phyloP scores from a whole-genome alignment of 2,888 invertebrate species.

The Fissipunctia ypsillon region DNA sequence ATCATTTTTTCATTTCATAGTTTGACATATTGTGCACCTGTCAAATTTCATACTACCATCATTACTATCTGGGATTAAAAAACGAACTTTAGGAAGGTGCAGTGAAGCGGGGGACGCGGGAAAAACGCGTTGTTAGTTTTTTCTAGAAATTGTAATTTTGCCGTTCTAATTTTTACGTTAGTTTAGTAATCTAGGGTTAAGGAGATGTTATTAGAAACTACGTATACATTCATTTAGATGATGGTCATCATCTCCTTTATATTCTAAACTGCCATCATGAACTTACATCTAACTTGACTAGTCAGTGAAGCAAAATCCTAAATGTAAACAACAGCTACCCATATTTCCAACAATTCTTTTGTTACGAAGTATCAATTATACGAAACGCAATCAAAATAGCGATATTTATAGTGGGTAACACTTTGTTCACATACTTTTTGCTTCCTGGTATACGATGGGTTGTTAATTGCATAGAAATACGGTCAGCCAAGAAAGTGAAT shows the following conservation, averaged over 20 bases:
- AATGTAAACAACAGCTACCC: neutral
- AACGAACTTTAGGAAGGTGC: too few relatives aligned
- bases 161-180: too few relatives aligned
- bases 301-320: neutral
- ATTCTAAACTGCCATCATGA: neutral
- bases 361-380: slow-evolving; percentile 1
- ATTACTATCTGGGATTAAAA: too few relatives aligned
- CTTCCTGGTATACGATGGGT: neutral
- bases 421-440: slow-evolving; percentile 1
- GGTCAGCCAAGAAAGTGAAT: neutral
- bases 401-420: neutral
- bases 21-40: too few relatives aligned
- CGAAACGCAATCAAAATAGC: slow-evolving; percentile 6
- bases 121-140: too few relatives aligned
- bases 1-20: too few relatives aligned
- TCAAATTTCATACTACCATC: too few relatives aligned
- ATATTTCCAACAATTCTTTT: slow-evolving; percentile 18
- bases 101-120: too few relatives aligned
- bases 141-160: too few relatives aligned
- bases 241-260: neutral
- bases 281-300: neutral
- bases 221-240: neutral
- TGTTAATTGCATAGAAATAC: neutral
- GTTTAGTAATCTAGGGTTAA: too few relatives aligned
- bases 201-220: neutral